Conservation (phyloP, 1,140 invertebrate genomes). For the Cydia strobilella region DNA sequence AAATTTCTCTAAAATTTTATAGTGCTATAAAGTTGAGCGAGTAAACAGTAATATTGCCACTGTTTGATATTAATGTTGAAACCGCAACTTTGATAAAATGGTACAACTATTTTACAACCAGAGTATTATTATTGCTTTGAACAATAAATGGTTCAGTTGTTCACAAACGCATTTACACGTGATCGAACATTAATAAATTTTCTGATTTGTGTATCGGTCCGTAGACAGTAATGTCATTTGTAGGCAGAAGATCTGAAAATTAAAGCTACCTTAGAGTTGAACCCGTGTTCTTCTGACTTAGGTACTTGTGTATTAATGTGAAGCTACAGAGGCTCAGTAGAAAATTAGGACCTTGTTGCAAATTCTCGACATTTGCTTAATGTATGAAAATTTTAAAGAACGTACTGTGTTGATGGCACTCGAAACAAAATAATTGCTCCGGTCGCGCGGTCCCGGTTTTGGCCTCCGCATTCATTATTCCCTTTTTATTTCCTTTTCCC, state of each 20-base stretch:
- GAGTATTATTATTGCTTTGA: conserved; percentile 38
- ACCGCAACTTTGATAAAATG: conserved; percentile 51
- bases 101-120: conserved; percentile 59
- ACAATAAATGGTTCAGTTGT: neutral
- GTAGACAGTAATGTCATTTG: neutral
- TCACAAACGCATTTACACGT: neutral
- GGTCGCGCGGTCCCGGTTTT: conserved; percentile 72
- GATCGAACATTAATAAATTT: conserved; percentile 49
- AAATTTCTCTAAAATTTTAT: conserved; percentile 22
- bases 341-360: conserved; percentile 76
- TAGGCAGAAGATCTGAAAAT: neutral
- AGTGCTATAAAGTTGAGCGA: conserved; percentile 20
- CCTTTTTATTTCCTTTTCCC: conserved; percentile 77
- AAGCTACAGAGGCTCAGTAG: conserved; percentile 67
- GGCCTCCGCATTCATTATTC: conserved; percentile 77
- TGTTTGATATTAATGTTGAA: conserved; percentile 33
- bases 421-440: conserved; percentile 80
- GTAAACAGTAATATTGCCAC: conserved; percentile 28
- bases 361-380: conserved; percentile 79
- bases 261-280: neutral
- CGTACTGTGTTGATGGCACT: conserved; percentile 78
- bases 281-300: neutral
- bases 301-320: conserved; percentile 34
- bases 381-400: conserved; percentile 80
- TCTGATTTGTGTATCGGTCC: conserved; percentile 40